These are phyloP conservation scores for Neoarius graeffei DNA, from an alignment of 2,113 vertebrate genomes.

Conservation along the genomic window DNA sequence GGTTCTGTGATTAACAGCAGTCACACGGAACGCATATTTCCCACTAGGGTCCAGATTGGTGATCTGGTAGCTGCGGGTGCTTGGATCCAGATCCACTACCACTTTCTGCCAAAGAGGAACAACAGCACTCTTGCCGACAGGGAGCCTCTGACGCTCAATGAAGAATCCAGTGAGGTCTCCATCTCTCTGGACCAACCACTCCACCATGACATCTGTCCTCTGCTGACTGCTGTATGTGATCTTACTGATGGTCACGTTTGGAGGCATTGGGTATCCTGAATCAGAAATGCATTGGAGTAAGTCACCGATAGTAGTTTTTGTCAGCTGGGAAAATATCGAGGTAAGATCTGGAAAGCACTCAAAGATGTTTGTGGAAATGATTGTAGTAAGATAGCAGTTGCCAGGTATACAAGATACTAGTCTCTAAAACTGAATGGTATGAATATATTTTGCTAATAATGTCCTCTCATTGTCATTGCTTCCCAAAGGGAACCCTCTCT, in stretches of 20 bases:
- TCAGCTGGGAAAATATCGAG: background rate
- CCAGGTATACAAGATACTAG: background rate
- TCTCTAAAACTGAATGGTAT: background rate
- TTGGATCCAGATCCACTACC: slow-evolving; percentile 73
- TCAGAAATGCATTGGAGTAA: background rate
- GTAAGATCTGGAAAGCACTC: background rate
- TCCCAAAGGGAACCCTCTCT: background rate
- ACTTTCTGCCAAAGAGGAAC: slow-evolving; percentile 73
- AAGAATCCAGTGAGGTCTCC: slow-evolving; percentile 82
- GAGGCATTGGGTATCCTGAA: slow-evolving; percentile 83
- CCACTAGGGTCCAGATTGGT: slow-evolving; percentile 76
- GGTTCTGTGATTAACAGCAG: slow-evolving; percentile 84
- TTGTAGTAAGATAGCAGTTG: background rate
- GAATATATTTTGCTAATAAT: background rate
- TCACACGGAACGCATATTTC: slow-evolving; percentile 81
- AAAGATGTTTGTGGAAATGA: background rate
- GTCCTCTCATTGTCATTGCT: background rate
- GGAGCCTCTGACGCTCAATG: slow-evolving; percentile 73
- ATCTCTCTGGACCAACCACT: slow-evolving; percentile 73
- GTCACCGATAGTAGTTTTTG: background rate
- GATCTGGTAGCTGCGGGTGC: slow-evolving; percentile 71
- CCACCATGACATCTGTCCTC: slow-evolving; percentile 81
- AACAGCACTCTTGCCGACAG: slow-evolving; percentile 36
- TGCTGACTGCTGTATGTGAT: slow-evolving; percentile 73
- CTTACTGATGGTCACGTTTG: slow-evolving; percentile 83